phyloP scores from a whole-genome alignment of 2,113 vertebrate genomes.

The Pterophyllum scalare region DNA sequence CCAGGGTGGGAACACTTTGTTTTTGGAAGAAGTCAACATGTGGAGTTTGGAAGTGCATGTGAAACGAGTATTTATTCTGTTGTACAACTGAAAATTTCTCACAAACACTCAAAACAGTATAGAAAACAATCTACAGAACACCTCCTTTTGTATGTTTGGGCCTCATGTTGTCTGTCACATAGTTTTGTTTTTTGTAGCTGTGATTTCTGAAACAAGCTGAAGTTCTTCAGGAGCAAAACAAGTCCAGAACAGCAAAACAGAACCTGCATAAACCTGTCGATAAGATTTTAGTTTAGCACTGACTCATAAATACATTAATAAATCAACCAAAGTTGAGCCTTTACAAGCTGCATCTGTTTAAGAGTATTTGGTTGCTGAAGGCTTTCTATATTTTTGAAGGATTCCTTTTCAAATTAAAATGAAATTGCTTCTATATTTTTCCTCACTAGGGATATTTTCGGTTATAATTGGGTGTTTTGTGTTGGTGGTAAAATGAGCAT shows the following conservation, averaged over 20 bases:
- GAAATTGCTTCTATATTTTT: slow-evolving; percentile 7
- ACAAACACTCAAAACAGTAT: not conserved
- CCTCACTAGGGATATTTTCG: slow-evolving; percentile 4
- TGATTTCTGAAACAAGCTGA: not conserved
- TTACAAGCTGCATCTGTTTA: slow-evolving; percentile 10
- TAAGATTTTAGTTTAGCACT: not conserved
- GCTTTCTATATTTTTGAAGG: not conserved
- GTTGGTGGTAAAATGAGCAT: not conserved
- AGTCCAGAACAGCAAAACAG: not conserved
- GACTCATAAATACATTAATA: slow-evolving; percentile 1
- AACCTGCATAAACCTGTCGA: not conserved
- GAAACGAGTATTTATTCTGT: not conserved
- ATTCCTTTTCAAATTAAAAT: not conserved
- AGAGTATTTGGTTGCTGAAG: slow-evolving; percentile 5
- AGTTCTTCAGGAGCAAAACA: not conserved
- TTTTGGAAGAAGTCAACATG: not conserved
- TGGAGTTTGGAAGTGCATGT: not conserved
- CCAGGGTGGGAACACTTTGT: not conserved
- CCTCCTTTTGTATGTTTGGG: not conserved
- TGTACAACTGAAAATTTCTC: not conserved
- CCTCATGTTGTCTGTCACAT: not conserved
- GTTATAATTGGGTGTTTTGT: not conserved
- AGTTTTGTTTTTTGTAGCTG: not conserved
- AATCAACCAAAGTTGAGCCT: slow-evolving; percentile 39
- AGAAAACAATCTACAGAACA: not conserved